Evolutionary conservation across 2,888 invertebrate species (phyloP).

Genomic region (Eristalis intricaria): DNA sequence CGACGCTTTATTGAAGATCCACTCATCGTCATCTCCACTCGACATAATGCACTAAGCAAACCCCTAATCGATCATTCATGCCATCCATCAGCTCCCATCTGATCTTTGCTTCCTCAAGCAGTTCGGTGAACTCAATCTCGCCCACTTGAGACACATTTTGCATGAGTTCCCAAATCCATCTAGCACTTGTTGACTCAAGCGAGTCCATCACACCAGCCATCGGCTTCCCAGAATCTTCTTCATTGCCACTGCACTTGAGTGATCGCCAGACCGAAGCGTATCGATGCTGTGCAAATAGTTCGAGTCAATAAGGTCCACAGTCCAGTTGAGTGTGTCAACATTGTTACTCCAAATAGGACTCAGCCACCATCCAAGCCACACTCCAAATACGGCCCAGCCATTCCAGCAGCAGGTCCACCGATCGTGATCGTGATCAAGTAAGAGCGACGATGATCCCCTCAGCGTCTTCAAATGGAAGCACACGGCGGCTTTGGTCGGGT

Average conservation of each 20-base stretch:
- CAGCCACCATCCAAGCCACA: background rate
- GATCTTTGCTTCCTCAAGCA: background rate
- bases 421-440: background rate
- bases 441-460: background rate
- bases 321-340: slow-evolving; percentile 40
- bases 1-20: too few relatives aligned
- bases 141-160: background rate
- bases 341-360: slow-evolving; percentile 27
- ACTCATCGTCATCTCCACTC: too few relatives aligned
- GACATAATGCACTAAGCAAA: too few relatives aligned
- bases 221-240: background rate
- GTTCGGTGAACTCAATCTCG: background rate
- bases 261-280: slow-evolving; percentile 34
- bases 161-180: background rate
- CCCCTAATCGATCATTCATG: background rate
- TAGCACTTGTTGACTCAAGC: background rate
- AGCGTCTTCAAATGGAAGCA: background rate
- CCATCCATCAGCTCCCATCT: background rate
- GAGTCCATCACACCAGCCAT: background rate
- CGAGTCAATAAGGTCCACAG: slow-evolving; percentile 51
- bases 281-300: slow-evolving; percentile 51
- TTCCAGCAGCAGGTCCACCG: background rate
- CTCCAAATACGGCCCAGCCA: background rate
- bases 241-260: slow-evolving; percentile 18
- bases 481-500: background rate